Base-by-base conservation (phyloP, 2,888 invertebrate species). In the Drosophila fungiperda region DNA sequence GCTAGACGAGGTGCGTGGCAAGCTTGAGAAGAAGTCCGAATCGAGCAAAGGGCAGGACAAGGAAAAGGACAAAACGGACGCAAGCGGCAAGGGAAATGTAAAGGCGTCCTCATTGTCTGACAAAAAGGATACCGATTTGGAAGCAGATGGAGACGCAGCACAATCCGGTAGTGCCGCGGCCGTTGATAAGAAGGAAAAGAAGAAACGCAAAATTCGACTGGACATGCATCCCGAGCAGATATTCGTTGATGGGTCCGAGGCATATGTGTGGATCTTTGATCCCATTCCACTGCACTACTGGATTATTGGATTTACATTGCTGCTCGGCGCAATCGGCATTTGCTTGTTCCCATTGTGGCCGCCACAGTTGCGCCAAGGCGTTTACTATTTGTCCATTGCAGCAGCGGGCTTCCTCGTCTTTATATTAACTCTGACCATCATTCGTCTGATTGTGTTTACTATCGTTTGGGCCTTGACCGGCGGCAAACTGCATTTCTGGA, bases 301-400 rank as follows among this genome's bases (percentile, higher is more conserved):
- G 97, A 95, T 99, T 80, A 97, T 97, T 89, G 99, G 99, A n/a
- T 95, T 96, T 11, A 94, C 97, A 6, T 94, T 97, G 76, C 98
- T 99, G 36, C 94, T 99, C 64, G 99, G 98, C 29, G 98, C 98
- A 36, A 98, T 99, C 87, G 97, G 96, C 17, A 96, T 99, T 45
- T 99, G 99, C 93, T 95, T 99, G 92, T 99, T 99, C 94, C 99
- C 99, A n/a, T 94, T 99, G 64, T 99, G 99, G 99, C 99, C 99
- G 0, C 97, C 97, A 63, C 96, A 97, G 83, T 96, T 99, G 86
- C 95, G 97, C 84, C 95, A 97, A 93, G 98, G 98, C 74, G 99
- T 99, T 17, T 99, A 99, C 94, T 99, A 99, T 93, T 94, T 99
- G 78, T 98, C 98, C 92, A 95, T 99, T 80, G 97, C 97, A 0